Conservation (phyloP, 2,797 vertebrate species). For the Siniperca undulata region DNA sequence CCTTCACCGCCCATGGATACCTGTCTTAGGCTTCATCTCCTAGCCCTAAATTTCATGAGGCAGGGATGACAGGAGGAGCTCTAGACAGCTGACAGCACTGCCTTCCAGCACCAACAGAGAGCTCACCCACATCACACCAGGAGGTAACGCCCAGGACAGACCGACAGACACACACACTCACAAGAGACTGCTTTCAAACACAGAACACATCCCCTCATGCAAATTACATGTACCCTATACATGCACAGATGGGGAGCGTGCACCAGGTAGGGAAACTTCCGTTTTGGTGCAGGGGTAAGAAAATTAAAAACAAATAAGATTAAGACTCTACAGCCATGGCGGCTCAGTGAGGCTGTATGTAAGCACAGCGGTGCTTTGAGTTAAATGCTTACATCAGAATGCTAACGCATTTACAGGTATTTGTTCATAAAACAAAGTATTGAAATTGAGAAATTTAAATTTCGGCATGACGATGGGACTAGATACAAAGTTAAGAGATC, state of each 20-base stretch:
- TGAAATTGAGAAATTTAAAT: not conserved
- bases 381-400: not conserved
- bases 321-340: no score
- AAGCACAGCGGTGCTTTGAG: not conserved
- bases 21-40: constrained; percentile 71
- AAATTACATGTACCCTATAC: constrained; percentile 2
- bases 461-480: not conserved
- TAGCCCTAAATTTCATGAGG: constrained; percentile 55
- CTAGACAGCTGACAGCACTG: constrained; percentile 69
- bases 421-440: not conserved
- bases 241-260: not conserved
- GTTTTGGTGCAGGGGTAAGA: not conserved
- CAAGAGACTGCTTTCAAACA: constrained; percentile 18
- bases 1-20: constrained; percentile 49
- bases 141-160: constrained; percentile 46
- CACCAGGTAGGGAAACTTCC: not conserved
- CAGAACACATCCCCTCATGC: constrained; percentile 18
- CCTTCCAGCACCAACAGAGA: constrained; percentile 51
- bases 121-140: constrained; percentile 65
- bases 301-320: not conserved
- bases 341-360: not conserved
- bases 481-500: not conserved
- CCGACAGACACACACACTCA: constrained; percentile 8
- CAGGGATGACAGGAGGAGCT: constrained; percentile 67
- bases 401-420: not conserved